Evolutionary conservation across 2,797 vertebrate species (phyloP).

Genomic region (Rousettus madagascariensis): DNA sequence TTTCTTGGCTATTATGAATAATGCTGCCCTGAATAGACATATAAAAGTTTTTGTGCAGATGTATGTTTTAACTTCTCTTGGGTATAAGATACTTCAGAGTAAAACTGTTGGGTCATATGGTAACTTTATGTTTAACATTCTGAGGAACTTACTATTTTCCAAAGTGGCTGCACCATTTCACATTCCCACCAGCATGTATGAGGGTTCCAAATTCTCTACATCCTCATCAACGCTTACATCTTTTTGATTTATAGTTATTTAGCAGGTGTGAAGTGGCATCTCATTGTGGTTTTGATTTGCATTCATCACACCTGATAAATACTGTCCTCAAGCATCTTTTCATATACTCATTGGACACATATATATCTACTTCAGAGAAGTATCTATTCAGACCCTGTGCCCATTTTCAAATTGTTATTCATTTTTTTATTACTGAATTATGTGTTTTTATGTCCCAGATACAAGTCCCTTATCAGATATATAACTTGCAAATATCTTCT

Average conservation of each 20-base stretch:
- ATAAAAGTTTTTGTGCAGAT: neutral
- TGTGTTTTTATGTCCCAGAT: neutral
- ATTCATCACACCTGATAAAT: neutral
- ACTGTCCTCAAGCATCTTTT: neutral
- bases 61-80: neutral
- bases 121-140: neutral
- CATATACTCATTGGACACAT: neutral
- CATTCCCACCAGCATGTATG: neutral
- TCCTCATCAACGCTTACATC: neutral
- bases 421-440: neutral
- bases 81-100: neutral
- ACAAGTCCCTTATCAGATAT: neutral
- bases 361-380: neutral
- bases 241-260: neutral
- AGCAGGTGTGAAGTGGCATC: neutral
- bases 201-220: neutral
- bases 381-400: neutral
- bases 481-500: neutral
- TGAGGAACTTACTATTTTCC: neutral
- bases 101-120: neutral
- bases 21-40: neutral
- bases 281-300: neutral
- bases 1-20: neutral
- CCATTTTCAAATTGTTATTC: neutral
- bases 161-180: neutral